Evolutionary conservation across 1,140 invertebrate genomes (phyloP).

Genomic region (Tetragonula clypearis): DNA sequence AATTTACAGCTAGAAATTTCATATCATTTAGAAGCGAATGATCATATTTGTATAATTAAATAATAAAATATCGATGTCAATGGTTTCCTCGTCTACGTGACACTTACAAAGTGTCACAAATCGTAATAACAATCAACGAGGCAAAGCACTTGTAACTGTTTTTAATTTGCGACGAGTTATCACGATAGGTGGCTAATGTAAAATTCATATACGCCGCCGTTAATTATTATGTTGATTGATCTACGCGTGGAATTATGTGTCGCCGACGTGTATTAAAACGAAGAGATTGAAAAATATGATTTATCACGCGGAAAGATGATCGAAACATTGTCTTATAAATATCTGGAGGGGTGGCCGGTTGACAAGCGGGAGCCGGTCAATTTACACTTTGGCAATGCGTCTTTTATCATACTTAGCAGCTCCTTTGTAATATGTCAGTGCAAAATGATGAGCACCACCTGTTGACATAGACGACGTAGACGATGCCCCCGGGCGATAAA

Average conservation of each 20-base stretch:
- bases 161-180: constrained; percentile 22
- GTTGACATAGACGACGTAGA: constrained; percentile 59
- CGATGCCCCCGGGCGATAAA: constrained; percentile 56
- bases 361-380: constrained; percentile 28
- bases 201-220: neutral
- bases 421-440: constrained; percentile 58
- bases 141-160: neutral
- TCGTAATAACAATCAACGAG: neutral
- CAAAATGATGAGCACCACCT: constrained; percentile 65
- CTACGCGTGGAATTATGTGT: constrained; percentile 3
- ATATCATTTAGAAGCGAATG: neutral
- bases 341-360: neutral
- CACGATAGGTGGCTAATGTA: neutral
- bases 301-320: constrained; percentile 15
- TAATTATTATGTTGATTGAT: constrained; percentile 28
- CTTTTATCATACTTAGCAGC: constrained; percentile 54
- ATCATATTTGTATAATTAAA: no score
- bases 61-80: no score
- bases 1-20: neutral
- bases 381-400: constrained; percentile 54
- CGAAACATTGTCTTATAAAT: constrained; percentile 21
- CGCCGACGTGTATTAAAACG: constrained; percentile 7
- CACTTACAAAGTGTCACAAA: neutral
- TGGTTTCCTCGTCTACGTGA: neutral
- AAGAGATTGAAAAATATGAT: constrained; percentile 32